Percentiles rank a stretch among this genome's conserved stretches.
Evolutionary conservation across 2,797 vertebrate species (phyloP).

Genomic region (Sardinella longiceps): DNA sequence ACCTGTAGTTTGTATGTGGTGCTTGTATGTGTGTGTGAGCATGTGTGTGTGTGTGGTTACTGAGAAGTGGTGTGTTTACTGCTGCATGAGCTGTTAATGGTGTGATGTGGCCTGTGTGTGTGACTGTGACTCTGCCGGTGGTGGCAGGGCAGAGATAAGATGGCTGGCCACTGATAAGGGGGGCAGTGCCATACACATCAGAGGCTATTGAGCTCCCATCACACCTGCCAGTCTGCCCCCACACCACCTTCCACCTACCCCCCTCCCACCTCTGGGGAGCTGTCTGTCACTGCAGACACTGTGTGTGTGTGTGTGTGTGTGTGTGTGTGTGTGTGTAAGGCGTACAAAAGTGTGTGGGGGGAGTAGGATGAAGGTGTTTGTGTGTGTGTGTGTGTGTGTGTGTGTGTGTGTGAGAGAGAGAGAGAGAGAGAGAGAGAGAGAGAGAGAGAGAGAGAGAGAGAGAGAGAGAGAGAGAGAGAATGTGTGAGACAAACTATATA

Average conservation of each 20-base stretch:
- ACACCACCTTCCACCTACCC: not conserved
- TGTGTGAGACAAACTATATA: not conserved
- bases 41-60: not conserved
- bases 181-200: constrained; percentile 46
- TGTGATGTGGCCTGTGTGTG: constrained; percentile 37
- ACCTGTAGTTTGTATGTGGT: too few species aligned
- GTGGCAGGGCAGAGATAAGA: constrained; percentile 50
- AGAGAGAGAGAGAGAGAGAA: not conserved
- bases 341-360: not conserved
- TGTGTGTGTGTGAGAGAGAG: not conserved
- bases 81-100: constrained; percentile 50
- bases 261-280: constrained; percentile 14
- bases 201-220: constrained; percentile 53
- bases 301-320: not conserved
- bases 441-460: too few species aligned
- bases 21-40: not conserved
- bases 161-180: constrained; percentile 49
- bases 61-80: constrained; percentile 42
- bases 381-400: not conserved
- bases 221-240: constrained; percentile 14
- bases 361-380: not conserved
- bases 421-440: too few species aligned
- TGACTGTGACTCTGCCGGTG: not conserved
- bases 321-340: not conserved
- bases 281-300: not conserved